These are phyloP conservation scores for Chionis minor DNA, from an alignment of 2,113 vertebrate species.

Conservation along the genomic window DNA sequence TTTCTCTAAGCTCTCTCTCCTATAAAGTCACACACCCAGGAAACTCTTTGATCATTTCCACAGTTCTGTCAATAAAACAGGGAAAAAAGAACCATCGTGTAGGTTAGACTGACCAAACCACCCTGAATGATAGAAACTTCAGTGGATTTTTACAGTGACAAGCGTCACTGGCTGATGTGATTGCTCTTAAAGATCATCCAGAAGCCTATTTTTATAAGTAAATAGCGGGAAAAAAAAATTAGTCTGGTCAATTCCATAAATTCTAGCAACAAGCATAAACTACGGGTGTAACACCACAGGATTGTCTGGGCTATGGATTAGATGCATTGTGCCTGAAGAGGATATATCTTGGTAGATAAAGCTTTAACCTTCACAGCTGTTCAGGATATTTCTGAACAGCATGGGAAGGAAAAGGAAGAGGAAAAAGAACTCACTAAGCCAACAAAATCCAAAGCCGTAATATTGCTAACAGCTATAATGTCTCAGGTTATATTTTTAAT, in stretches of 20 bases:
- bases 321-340: background rate
- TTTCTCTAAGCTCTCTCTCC: background rate
- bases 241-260: background rate
- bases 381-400: background rate
- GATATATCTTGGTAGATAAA: background rate
- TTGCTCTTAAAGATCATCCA: background rate
- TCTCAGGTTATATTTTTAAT: background rate
- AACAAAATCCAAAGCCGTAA: background rate
- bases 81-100: background rate
- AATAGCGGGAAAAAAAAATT: background rate
- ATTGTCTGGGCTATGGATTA: background rate
- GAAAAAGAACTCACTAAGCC: background rate
- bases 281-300: background rate
- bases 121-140: background rate
- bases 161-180: background rate
- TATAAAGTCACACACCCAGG: background rate
- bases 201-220: background rate
- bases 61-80: background rate
- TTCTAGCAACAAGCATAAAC: background rate
- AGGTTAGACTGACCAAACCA: background rate
- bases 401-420: background rate
- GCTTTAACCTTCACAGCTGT: background rate
- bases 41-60: background rate
- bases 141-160: background rate
- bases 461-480: background rate